These are phyloP conservation scores for Hippopotamyrus pictus DNA, from an alignment of 2,797 vertebrate genomes.

Conservation along the genomic window DNA sequence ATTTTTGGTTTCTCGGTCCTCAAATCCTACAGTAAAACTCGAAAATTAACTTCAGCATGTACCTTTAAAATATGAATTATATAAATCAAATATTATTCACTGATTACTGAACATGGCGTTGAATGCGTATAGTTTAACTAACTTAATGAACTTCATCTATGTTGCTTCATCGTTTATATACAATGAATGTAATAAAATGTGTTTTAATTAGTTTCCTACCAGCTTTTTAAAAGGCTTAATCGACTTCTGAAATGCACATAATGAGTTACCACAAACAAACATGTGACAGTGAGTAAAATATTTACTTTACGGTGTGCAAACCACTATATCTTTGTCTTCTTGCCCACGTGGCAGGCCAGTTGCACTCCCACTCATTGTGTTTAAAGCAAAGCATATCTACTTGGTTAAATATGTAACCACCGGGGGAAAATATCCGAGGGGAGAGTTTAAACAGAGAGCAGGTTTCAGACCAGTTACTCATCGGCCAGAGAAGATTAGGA, in stretches of 20 bases:
- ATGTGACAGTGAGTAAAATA: constrained; percentile 14
- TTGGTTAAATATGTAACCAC: constrained; percentile 10
- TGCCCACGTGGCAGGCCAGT: background rate
- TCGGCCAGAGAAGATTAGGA: constrained; percentile 14
- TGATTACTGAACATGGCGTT: background rate
- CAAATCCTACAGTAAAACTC: background rate
- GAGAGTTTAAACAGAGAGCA: constrained; percentile 13
- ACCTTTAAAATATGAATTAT: background rate
- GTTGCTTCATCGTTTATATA: background rate
- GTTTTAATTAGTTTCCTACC: background rate
- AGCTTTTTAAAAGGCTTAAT: background rate
- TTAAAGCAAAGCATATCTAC: background rate
- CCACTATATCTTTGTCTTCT: background rate
- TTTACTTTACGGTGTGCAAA: constrained; percentile 5
- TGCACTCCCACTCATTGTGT: constrained; percentile 7
- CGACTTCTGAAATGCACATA: background rate
- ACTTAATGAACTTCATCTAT: background rate
- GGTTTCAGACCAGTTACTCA: constrained; percentile 13
- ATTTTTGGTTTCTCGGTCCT: background rate
- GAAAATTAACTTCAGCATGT: background rate
- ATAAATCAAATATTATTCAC: background rate
- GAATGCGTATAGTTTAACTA: background rate
- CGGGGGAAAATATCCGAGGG: background rate
- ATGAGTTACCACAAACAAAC: constrained; percentile 8
- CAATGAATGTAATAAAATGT: background rate